Evolutionary conservation across 64 coral and sea anemone genomes (phyloP), one percentile per base, ranked within the genome.

Genomic region (Acropora yongei): DNA sequence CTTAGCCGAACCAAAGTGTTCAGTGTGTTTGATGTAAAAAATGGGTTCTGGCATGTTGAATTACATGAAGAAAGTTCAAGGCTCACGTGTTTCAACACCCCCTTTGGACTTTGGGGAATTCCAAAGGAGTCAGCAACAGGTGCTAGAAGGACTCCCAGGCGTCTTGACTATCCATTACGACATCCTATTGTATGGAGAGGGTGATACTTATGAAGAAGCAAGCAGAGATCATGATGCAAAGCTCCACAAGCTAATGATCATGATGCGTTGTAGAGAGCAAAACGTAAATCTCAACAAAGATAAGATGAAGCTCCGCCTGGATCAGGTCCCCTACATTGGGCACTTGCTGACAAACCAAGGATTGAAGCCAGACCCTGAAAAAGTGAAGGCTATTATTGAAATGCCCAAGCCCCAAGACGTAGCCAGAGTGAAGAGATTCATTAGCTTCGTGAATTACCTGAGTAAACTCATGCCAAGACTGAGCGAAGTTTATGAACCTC

Each of bases 1-100:
- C 69, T 88, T 8, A 47, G 5, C 30, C 55, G 84, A 40, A 78
- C 89, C 5, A 91, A 90, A 82, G 78, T 90, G 10, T 82, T 82
- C 48, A 51, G 78, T 17, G 84, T 14, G 9, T 19, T 83, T 68
- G 89, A 76, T 45, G 66, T 44, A 11, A 42, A 53, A 16, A 76
- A 88, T 45, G 85, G 68, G 16, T 88, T 74, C 48, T 74, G 85
- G 85, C 82, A 85, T 12, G n/a, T 85, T 1, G 3, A 16, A 68
- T 41, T 69, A 30, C 41, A 51, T 44, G 67, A 72, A 47, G 51
- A 5, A 55, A 74, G 67, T 2, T 88, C 85, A 46, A 69, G 12
- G 58, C 69, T 88, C 8, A 79, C 89, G 30, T 74, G 79, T 0
- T 91, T 85, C 76, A 84, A 74, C 39, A 91, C 89, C 2, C 2